Conservation (phyloP, 2,888 invertebrate genomes). For the Zaprionus obscuricornis region DNA sequence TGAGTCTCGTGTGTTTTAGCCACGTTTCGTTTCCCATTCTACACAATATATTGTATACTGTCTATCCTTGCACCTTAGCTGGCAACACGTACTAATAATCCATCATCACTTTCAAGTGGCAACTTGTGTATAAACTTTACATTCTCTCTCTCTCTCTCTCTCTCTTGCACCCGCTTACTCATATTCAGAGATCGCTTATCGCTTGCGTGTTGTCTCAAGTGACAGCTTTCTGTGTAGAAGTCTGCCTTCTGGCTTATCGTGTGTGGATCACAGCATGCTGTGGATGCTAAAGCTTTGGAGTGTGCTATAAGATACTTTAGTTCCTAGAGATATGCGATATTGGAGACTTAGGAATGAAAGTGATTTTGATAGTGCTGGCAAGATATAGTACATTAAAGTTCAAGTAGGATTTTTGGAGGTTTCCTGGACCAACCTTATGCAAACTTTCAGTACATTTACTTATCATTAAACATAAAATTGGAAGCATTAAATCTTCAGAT, state of each 20-base stretch:
- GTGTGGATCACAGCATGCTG: conserved; percentile 23
- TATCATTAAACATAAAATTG: too few species aligned
- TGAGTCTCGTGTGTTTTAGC: conserved; percentile 77
- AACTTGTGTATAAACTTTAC: conserved; percentile 47
- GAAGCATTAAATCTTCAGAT: neutral
- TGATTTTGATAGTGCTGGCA: too few species aligned
- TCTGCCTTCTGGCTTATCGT: conserved; percentile 16
- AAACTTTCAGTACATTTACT: too few species aligned
- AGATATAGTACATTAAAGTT: too few species aligned
- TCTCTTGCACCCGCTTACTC: neutral
- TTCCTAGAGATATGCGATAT: too few species aligned
- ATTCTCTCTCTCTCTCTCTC: neutral
- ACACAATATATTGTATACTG: neutral
- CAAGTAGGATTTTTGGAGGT: too few species aligned
- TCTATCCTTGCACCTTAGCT: conserved; percentile 52
- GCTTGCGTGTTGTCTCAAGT: too few species aligned
- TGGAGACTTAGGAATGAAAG: too few species aligned
- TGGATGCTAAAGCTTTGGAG: neutral
- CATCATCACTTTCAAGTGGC: conserved; percentile 68
- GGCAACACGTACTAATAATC: conserved; percentile 80
- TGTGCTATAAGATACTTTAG: too few species aligned
- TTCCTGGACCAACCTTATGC: too few species aligned
- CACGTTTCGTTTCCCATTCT: neutral
- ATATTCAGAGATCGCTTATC: conserved; percentile 57
- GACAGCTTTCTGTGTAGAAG: conserved; percentile 12